Evolutionary conservation across 1,140 invertebrate species (phyloP), one percentile per base, ranked within the genome.

Genomic region (Agraylea sexmaculata): DNA sequence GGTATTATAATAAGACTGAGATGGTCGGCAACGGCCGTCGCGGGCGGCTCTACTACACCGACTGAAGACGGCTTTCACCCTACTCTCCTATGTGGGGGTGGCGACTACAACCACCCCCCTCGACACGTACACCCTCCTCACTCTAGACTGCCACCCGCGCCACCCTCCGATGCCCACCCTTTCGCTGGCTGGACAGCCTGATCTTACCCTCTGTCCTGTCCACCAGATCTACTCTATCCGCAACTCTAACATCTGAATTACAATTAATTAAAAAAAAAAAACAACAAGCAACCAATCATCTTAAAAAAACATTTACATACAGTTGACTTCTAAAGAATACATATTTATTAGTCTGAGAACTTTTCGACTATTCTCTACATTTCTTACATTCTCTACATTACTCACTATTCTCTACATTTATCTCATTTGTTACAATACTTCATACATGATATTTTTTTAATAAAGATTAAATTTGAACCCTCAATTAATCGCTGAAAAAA

Each of bases 1-100:
- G n/a, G n/a, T n/a, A n/a, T n/a, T n/a, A n/a, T n/a, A n/a, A n/a
- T 49, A 49, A 49, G 43, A 37, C 20, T n/a, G 43, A 18, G 46
- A 40, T 35, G 37, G 27, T 42, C 40, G 29, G 45, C 37, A 23
- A 35, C 42, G 42, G 42, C 42, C 42, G 37, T 30, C 42, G 42
- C 38, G 38, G 42, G 46, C 39, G 39, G 42, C 42, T 33, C 29
- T 30, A 25, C 35, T 31, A 41, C 19, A 36, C 41, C 36, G 37
- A 43, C 37, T 38, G 42, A 44, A 48, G 47, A 42, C 37, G 31
- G 6, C 2, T 21, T 13, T 40, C 40, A 37, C 31, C 43, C 37
- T 36, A 37, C 43, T 36, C 47, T 30, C 25, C 28, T 30, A n/a
- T n/a, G n/a, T n/a, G n/a, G n/a, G n/a, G n/a, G n/a, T n/a, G n/a